Conservation (phyloP, 2,888 invertebrate genomes). For the Dusona sp. region DNA sequence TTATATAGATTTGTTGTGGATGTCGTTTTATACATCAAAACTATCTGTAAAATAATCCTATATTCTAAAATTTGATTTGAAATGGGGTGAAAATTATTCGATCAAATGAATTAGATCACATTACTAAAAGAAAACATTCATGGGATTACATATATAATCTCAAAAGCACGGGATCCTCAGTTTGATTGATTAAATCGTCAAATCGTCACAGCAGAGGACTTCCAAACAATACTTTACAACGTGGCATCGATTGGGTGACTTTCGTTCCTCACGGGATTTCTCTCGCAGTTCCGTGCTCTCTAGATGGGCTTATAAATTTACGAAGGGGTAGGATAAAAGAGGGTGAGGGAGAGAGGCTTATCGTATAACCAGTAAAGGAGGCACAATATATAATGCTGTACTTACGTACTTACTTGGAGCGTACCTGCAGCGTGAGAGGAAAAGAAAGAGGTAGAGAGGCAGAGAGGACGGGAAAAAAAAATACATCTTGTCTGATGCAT, state of each 20-base stretch:
- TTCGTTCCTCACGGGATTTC: conserved; percentile 58
- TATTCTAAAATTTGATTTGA: not conserved
- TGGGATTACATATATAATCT: too few relatives aligned
- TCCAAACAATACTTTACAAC: conserved; percentile 36
- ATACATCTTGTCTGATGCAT: conserved; percentile 36
- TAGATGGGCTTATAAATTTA: conserved; percentile 62
- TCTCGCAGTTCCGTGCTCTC: conserved; percentile 23
- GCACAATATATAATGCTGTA: conserved; percentile 44
- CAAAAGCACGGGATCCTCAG: not conserved
- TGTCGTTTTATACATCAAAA: too few relatives aligned
- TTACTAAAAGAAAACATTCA: not conserved
- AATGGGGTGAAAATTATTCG: not conserved
- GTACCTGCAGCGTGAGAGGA: conserved; percentile 22
- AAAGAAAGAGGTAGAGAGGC: not conserved
- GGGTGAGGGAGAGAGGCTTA: conserved; percentile 30
- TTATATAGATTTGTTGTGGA: too few relatives aligned
- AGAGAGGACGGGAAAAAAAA: not conserved
- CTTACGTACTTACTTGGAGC: conserved; percentile 56
- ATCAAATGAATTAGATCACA: not conserved
- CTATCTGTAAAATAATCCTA: not conserved
- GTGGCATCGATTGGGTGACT: conserved; percentile 33
- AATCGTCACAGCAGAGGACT: not conserved
- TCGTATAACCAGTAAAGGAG: conserved; percentile 30
- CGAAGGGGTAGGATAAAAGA: conserved; percentile 35
- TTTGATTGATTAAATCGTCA: conserved; percentile 24